Evolutionary conservation across 2,888 invertebrate species (phyloP), one percentile per base, ranked within the genome.

Genomic region (Ophion obscuratus): DNA sequence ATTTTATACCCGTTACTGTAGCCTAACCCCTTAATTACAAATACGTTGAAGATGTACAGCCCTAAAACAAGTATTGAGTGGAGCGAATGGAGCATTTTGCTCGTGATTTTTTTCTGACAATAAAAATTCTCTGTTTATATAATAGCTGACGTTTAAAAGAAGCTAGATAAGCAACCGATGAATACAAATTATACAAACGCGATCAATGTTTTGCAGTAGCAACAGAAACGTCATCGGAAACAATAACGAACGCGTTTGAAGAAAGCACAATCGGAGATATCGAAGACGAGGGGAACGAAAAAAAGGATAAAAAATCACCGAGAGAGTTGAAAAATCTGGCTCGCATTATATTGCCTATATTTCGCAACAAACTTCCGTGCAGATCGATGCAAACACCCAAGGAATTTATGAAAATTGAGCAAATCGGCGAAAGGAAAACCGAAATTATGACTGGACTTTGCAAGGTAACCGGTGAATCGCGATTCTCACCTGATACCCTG

Each of bases 311-410:
- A 74, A 84, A 78, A 78, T 83, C 87, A 70, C 75, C 74, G 81
- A n/a, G 81, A 68, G 82, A 87, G 74, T 81, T 89, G 66, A 86
- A 71, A 61, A 31, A 74, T 20, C 14, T 84, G 44, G 84, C 84
- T 44, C 59, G 14, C 4, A 68, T 44, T 40, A 59, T 86, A 31
- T 87, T 87, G 83, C 86, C 31, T 47, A 83, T 87, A 68, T 95
- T 95, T 93, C 94, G 94, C 85, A 94, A 94, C 74, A 96, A 96
- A 40, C 93, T 96, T 66, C 96, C 96, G 0, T 96, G 96, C 89
- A 93, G 95, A 81, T 96, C 96, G 9, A 94, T 94, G 57, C 94
- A 95, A 76, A 91, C 96, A 36, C 95, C 96, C 20, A 87, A 91
- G 71, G 87, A 92, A 24, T 89, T 96, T 6, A 93, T 92, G 81